Percentiles rank a stretch among this genome's conserved stretches.
phyloP scores from a whole-genome alignment of 2,797 vertebrate genomes.

The Champsocephalus gunnari region DNA sequence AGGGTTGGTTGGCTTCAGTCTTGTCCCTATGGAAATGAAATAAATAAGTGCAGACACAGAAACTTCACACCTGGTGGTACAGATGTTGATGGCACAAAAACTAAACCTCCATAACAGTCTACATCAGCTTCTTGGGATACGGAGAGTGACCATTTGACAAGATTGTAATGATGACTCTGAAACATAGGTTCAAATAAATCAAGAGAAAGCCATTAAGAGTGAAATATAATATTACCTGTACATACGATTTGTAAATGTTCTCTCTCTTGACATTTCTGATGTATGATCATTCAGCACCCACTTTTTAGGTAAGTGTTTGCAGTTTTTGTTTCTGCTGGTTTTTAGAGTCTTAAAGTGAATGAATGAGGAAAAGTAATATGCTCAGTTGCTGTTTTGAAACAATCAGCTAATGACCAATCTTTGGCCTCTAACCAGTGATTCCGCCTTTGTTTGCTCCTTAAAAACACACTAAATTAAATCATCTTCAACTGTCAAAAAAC shows the following conservation, averaged over 20 bases:
- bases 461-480: constrained; percentile 6
- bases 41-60: not conserved
- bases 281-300: not conserved
- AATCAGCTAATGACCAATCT: not conserved
- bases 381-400: not conserved
- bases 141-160: not conserved
- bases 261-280: not conserved
- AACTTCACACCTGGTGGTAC: not conserved
- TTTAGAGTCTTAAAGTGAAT: not conserved
- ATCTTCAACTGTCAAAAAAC: constrained; percentile 11
- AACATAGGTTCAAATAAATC: not conserved
- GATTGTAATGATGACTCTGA: not conserved
- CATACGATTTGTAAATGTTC: not conserved
- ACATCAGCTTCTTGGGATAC: not conserved
- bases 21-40: not conserved
- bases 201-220: not conserved
- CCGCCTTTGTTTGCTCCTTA: not conserved
- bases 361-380: not conserved
- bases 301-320: not conserved
- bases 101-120: not conserved
- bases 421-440: too few species aligned
- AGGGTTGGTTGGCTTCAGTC: constrained; percentile 5
- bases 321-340: not conserved
- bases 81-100: not conserved
- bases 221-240: not conserved